Evolutionary conservation across 1,140 invertebrate species (phyloP), one percentile per base, ranked within the genome.

Genomic region (Homarus americanus): DNA sequence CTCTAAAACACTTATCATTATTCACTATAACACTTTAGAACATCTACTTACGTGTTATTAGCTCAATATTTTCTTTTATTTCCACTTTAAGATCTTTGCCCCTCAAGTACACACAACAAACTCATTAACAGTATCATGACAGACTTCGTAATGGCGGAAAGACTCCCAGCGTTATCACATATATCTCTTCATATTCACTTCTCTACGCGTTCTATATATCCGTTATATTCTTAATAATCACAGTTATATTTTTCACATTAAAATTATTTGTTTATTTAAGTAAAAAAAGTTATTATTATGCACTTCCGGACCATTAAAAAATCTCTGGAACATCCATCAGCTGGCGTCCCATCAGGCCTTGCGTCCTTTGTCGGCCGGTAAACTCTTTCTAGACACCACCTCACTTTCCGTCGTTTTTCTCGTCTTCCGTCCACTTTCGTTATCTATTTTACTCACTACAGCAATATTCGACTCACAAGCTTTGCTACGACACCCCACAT

Each of bases 401-500:
- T 91, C 89, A 63, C 82, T 85, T 69, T 75, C 89, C 75, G 41
- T 34, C 88, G 36, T 80, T 91, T 80, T 85, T 79, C 75, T 85
- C 75, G 15, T 32, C 40, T 49, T 49, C 38, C 40, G 82, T 17
- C 38, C 28, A 49, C 36, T 91, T 82, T 66, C 72, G 28, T 38
- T n/a, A 9, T 69, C 69, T 90, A 32, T 40, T 34, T 76, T 38
- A n/a, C 44, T 36, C 82, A 91, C 83, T 15, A 87, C 44, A 34
- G 58, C 63, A 91, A 32, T 92, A 49, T 80, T 75, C 53, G 36
- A 49, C 66, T 82, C 85, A 82, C 83, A 66, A 92, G 92, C 92
- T 93, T 87, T 93, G 75, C 90, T 91, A 91, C 36, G 92, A 93
- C 91, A 93, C 92, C 92, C 92, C 86, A 93, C 92, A 93, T 58